These are phyloP conservation scores for Sinocyclocheilus maitianheensis DNA, from an alignment of 2,113 vertebrate genomes.

Conservation along the genomic window DNA sequence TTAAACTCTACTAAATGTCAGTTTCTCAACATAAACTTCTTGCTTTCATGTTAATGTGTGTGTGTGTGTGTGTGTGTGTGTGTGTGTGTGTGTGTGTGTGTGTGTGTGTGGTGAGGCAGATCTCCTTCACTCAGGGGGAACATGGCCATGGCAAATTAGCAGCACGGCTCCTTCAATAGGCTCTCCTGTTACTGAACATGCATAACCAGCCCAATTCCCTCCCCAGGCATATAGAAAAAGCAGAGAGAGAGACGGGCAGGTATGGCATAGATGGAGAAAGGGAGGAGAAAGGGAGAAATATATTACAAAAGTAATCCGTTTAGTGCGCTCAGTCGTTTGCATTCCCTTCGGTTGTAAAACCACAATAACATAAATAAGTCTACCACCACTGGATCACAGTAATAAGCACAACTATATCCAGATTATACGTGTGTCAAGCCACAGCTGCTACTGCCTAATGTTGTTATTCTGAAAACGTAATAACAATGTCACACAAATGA, in stretches of 20 bases:
- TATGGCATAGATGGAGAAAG: constrained; percentile 33
- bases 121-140: constrained; percentile 53
- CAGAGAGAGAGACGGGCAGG: constrained; percentile 37
- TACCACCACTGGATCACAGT: constrained; percentile 9
- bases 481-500: constrained; percentile 38
- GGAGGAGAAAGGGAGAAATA: constrained; percentile 53
- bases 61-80: no score
- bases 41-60: background rate
- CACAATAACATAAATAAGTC: constrained; percentile 48
- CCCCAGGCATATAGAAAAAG: constrained; percentile 45
- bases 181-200: constrained; percentile 61
- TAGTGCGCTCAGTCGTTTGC: constrained; percentile 44
- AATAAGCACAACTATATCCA: constrained; percentile 51
- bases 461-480: constrained; percentile 31
- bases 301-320: constrained; percentile 60
- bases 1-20: background rate
- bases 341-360: constrained; percentile 54
- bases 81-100: background rate
- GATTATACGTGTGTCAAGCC: constrained; percentile 40
- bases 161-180: constrained; percentile 55
- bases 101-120: constrained; percentile 46
- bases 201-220: constrained; percentile 57
- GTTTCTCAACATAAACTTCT: background rate
- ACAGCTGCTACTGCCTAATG: constrained; percentile 36
- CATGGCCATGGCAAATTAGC: constrained; percentile 58